These are phyloP conservation scores for Argentina silus DNA, from an alignment of 2,797 vertebrate species.

Conservation along the genomic window DNA sequence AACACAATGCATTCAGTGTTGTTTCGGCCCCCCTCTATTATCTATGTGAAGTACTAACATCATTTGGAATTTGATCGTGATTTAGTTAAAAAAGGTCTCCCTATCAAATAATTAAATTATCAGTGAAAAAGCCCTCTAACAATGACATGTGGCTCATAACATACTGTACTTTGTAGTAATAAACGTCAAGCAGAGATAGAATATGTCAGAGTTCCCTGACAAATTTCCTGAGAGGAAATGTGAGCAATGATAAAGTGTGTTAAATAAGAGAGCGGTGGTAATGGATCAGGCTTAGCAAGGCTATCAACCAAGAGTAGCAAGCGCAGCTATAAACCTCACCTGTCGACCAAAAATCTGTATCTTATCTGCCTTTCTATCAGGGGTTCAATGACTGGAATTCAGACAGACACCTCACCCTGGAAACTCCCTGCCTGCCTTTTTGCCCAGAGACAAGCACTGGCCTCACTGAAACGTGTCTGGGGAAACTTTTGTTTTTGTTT, in stretches of 20 bases:
- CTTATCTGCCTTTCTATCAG: neutral
- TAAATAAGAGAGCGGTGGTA: slow-evolving; percentile 7
- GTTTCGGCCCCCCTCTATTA: neutral
- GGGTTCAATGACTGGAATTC: neutral
- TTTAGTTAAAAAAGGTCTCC: neutral
- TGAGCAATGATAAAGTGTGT: slow-evolving; percentile 3
- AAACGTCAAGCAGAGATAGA: neutral
- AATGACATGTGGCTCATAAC: neutral
- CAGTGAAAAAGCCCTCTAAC: neutral
- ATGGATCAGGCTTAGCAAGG: neutral
- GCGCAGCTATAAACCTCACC: neutral
- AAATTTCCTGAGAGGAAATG: slow-evolving; percentile 11
- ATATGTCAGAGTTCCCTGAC: neutral
- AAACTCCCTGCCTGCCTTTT: neutral
- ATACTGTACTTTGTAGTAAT: neutral
- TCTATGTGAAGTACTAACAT: neutral
- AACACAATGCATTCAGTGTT: neutral
- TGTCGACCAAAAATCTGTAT: neutral
- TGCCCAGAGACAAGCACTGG: neutral
- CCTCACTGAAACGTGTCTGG: neutral
- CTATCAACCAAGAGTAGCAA: neutral
- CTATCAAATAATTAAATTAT: neutral
- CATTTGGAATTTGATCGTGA: neutral
- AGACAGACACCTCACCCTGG: neutral
- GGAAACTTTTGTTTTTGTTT: slow-evolving; percentile 2